These are phyloP conservation scores for Betta splendens DNA, from an alignment of 2,797 vertebrate species.

Conservation along the genomic window DNA sequence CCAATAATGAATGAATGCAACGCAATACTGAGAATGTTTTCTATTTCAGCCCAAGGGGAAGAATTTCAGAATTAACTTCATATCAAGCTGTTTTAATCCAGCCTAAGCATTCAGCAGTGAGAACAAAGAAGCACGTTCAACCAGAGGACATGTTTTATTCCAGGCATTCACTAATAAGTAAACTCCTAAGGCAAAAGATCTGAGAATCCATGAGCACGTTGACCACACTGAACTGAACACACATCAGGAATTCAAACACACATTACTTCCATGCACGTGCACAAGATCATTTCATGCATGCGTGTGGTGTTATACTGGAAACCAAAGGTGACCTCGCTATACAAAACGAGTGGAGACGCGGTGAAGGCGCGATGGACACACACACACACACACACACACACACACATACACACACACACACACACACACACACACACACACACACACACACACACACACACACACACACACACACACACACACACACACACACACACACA, in stretches of 20 bases:
- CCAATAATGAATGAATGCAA: constrained; percentile 16
- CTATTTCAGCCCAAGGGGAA: constrained; percentile 1
- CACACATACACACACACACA: not conserved
- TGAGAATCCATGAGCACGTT: constrained; percentile 7
- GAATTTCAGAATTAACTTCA: not conserved
- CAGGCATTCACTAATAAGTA: constrained; percentile 11
- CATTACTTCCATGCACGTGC: no score
- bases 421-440: not conserved
- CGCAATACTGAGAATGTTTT: constrained; percentile 9
- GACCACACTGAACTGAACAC: constrained; percentile 10
- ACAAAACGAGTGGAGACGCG: not conserved
- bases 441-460: not conserved
- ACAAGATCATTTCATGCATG: not conserved
- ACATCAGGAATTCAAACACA: constrained; percentile 3
- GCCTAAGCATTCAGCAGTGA: not conserved
- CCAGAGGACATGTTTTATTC: constrained; percentile 20
- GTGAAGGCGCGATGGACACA: not conserved
- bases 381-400: not conserved
- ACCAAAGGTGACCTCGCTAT: constrained; percentile 29
- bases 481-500: not conserved
- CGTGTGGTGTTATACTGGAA: constrained; percentile 20
- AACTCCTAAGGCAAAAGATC: not conserved
- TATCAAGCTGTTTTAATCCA: constrained; percentile 18
- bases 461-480: not conserved
- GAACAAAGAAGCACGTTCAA: constrained; percentile 20